Percentiles rank a stretch among this genome's conserved stretches.
phyloP scores from a whole-genome alignment of 2,797 vertebrate species.

The Valencia hispanica region DNA sequence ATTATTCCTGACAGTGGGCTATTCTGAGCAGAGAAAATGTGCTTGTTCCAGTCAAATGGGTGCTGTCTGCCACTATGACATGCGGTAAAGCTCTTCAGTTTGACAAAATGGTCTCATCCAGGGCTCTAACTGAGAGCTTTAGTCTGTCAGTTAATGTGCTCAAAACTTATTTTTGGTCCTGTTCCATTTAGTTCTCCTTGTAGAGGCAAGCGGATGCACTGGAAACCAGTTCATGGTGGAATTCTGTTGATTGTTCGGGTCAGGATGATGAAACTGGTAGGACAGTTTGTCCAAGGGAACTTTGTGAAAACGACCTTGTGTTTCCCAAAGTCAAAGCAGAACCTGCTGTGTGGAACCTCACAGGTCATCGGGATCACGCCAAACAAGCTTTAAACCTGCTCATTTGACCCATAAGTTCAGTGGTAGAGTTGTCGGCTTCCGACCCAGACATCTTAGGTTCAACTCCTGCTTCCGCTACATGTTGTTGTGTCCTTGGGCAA shows the following conservation, averaged over 20 bases:
- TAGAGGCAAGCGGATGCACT: constrained; percentile 10
- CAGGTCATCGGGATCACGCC: neutral
- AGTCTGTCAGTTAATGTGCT: constrained; percentile 43
- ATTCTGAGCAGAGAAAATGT: constrained; percentile 57
- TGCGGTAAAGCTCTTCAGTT: constrained; percentile 33
- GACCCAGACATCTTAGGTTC: no score
- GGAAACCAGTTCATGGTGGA: constrained; percentile 8
- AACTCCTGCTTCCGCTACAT: no score
- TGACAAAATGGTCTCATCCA: constrained; percentile 59
- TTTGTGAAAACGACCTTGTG: neutral
- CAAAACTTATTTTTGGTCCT: constrained; percentile 50
- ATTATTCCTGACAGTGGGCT: constrained; percentile 45
- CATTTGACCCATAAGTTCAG: no score
- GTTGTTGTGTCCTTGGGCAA: no score
- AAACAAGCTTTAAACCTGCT: neutral
- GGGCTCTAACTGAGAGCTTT: constrained; percentile 36
- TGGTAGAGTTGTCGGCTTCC: no score
- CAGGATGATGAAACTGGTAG: neutral
- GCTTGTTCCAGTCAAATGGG: constrained; percentile 56
- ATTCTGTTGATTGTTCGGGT: constrained; percentile 17
- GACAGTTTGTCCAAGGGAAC: neutral
- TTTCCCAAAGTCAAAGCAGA: neutral
- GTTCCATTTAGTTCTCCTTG: constrained; percentile 41
- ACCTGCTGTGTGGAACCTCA: neutral
- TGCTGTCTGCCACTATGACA: constrained; percentile 49